Base-by-base conservation (phyloP, 2,113 vertebrate species). In the Pseudois nayaur region DNA sequence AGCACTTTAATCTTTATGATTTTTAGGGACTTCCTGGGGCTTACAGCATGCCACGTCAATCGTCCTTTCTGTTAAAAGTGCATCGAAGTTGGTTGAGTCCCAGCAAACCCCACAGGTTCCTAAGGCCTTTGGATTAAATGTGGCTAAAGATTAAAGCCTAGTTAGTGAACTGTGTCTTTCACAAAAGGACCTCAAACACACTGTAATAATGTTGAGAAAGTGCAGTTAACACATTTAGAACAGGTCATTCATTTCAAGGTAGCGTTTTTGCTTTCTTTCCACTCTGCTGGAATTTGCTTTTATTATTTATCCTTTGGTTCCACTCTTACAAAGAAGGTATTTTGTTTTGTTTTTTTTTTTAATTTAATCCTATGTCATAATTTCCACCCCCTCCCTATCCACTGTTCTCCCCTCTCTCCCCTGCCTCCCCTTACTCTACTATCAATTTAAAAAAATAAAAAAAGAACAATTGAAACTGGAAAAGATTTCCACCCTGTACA, bases 1-100 rank as follows among this genome's bases (percentile, higher is more conserved):
- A 95, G 52, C 92, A 57, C 64, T 85, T 91, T 76, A 36, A 93
- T 89, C 97, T 81, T 89, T 52, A 27, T 45, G 64, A 67, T 59
- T 67, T 85, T 87, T 36, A 71, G 67, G n/a, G 85, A 94, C 55
- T 91, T 89, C 45, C 64, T n/a, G 29, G 33, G 81, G 83, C 57
- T 94, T 59, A 17, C 29, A 83, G n/a, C 9, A 3, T 60, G 29
- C 11, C 3, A 33, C 9, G 0, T 78, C 57, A 57, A 31, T 16
- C 1, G 0, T 29, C 40, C 40, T 57, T 81, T 76, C 76, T 67
- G 14, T 55, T 59, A 71, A 55, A 71, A 19, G 45, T 7, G 16
- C 3, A 5, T 74, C 60, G 23, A 71, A 62, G 21, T 71, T 62
- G 43, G 81, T 12, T 16, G 91, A 88, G 40, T 91, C 85, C 79